phyloP scores from a whole-genome alignment of 2,113 vertebrate genomes.

The Phasianus colchicus region DNA sequence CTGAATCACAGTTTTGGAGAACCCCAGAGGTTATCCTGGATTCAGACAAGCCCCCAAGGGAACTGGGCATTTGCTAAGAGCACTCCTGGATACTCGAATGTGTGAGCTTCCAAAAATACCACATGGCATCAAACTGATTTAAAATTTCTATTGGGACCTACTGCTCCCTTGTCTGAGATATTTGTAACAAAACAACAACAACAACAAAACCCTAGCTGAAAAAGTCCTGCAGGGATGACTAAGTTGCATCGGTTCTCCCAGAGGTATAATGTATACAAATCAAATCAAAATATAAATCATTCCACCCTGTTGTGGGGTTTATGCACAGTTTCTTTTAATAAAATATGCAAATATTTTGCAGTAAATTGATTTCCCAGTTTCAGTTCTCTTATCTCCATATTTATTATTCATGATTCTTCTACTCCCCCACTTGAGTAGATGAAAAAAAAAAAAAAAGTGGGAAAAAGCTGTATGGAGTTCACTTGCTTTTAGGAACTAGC shows the following conservation, averaged over 20 bases:
- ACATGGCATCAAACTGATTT: background rate
- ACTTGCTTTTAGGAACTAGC: conserved; percentile 69
- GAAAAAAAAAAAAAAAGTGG: background rate
- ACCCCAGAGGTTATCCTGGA: background rate
- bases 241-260: conserved; percentile 72
- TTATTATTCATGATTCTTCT: conserved; percentile 85
- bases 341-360: conserved; percentile 89
- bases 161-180: conserved; percentile 8
- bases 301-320: conserved; percentile 77
- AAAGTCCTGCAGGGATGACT: conserved; percentile 60
- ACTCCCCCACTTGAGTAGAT: conserved; percentile 67
- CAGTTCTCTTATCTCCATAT: conserved; percentile 85
- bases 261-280: conserved; percentile 76
- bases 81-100: background rate
- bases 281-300: conserved; percentile 83
- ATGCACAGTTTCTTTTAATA: conserved; percentile 85
- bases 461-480: conserved; percentile 43
- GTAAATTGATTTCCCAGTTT: conserved; percentile 87
- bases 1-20: conserved; percentile 60
- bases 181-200: conserved; percentile 43
- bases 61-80: background rate
- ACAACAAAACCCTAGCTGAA: conserved; percentile 49
- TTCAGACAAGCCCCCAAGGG: background rate
- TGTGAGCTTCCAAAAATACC: background rate
- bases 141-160: background rate